Conservation (phyloP, 1,140 invertebrate species). For the Temnothorax curvispinosus region DNA sequence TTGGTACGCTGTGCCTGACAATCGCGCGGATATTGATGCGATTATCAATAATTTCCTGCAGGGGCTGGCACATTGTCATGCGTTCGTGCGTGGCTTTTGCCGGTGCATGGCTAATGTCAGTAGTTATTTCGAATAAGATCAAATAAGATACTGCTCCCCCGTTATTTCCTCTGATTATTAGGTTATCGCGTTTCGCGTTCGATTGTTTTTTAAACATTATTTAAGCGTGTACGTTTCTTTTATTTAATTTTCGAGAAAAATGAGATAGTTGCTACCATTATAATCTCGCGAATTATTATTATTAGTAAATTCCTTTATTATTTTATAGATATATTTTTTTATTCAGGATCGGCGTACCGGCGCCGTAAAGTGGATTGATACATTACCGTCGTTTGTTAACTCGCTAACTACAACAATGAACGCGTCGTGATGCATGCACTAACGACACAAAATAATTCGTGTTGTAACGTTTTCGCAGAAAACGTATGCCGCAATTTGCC, state of each 20-base stretch:
- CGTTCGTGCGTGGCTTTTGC: conserved; percentile 45
- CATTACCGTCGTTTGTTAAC: conserved; percentile 57
- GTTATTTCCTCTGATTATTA: background rate
- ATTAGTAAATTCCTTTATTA: background rate
- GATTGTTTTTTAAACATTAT: background rate
- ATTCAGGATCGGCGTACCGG: background rate
- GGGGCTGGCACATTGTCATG: conserved; percentile 55
- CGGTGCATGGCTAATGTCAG: background rate
- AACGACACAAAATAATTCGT: conserved; percentile 57
- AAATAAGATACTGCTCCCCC: background rate
- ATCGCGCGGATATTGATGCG: conserved; percentile 83
- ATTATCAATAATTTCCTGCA: conserved; percentile 83
- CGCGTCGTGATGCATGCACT: conserved; percentile 33
- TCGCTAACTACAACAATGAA: conserved; percentile 60
- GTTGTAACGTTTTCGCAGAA: conserved; percentile 52
- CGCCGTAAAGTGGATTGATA: conserved; percentile 46
- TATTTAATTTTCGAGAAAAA: background rate
- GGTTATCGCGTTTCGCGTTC: background rate
- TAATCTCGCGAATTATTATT: background rate
- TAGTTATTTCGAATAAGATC: background rate
- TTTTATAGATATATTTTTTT: background rate
- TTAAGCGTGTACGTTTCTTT: background rate
- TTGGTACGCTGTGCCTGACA: conserved; percentile 76
- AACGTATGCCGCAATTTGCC: conserved; percentile 54
- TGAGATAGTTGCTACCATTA: background rate